Evolutionary conservation across 2,797 vertebrate species (phyloP), one percentile per base, ranked within the genome.

Genomic region (Telmatherina bonti): DNA sequence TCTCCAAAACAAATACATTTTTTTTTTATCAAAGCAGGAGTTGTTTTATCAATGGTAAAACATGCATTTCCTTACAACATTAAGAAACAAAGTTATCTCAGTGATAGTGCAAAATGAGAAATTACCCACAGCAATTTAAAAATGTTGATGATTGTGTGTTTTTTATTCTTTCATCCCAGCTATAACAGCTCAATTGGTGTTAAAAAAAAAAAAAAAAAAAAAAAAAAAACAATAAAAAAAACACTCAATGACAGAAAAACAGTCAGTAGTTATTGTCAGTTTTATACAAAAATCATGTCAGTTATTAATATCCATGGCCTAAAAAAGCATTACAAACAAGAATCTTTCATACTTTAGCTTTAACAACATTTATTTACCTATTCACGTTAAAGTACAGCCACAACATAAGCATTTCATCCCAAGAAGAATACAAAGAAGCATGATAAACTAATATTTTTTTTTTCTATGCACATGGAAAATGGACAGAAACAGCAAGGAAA

Each of bases 1-100:
- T 90, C 81, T 75, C 82, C 70, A 85, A 91, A 88, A 91, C 92
- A 90, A 90, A 93, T 89, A 87, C 79, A 77, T 85, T 90, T 86
- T 33, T 86, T 33, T 33, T 15, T 85, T 75, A 88, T 89, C 74
- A 85, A 84, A 85, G 90, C 86, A 88, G 76, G 82, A 61, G 74
- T 82, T 92, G 77, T 89, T 85, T 84, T 82, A 87, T 78, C 65
- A 70, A 64, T 75, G 71, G 76, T 85, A 72, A 87, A 86, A 91
- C 89, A 81, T 74, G 62, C 82, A 82, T 86, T 82, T 84, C 74
- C 69, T 78, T 52, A 36, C 36, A n/a, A 27, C 58, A 51, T 43
- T 72, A 82, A 78, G 45, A 38, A 1, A 26, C 4, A 5, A 75
- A 70, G 62, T 69, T 77, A 59, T 84, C 58, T 62, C 57, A 81